Evolutionary conservation across 2,113 vertebrate species (phyloP), one percentile per base, ranked within the genome.

Genomic region (Gracilinanus agilis): DNA sequence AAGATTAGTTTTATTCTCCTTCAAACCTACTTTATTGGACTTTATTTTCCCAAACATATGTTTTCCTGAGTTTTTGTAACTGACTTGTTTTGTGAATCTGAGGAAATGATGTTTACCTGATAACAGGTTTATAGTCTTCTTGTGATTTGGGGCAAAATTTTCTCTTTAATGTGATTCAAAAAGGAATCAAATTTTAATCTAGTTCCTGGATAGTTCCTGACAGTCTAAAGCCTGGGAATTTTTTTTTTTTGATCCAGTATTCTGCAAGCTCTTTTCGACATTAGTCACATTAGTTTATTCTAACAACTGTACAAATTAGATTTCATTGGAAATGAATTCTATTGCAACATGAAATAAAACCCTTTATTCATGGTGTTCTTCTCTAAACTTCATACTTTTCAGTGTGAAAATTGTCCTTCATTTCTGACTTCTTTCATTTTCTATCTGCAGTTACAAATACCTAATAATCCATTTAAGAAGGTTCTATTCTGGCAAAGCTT

Each of bases 121-220:
- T 27, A 58, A 61, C n/a, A n/a, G 88, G 13, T 58, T 95, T 94
- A 89, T 19, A 94, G 9, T 49, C 25, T 29, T 93, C 1, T 88
- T 92, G 91, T 93, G 67, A 53, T 58, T 94, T 94, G 9, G 44
- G 4, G 27, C 88, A 61, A 90, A 88, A 34, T 94, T 91, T 92
- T 55, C 58, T 93, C 53, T 53, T 96, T 94, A 89, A 92, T 94
- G 88, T 93, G 94, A 92, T 90, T 89, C 88, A 61, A 58, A 44
- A 16, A 93, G 92, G 67, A 53, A 75, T 13, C 49, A 13, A 53
- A 91, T 90, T 93, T 93, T 24, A 54, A 56, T 91, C 91, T n/a
- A n/a, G n/a, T n/a, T n/a, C n/a, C n/a, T n/a, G n/a, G n/a, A n/a
- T n/a, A n/a, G n/a, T n/a, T n/a, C n/a, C n/a, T 53, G 10, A 21